Evolutionary conservation across 1,140 invertebrate genomes (phyloP), one percentile per base, ranked within the genome.

Genomic region (Calephelis nemesis): DNA sequence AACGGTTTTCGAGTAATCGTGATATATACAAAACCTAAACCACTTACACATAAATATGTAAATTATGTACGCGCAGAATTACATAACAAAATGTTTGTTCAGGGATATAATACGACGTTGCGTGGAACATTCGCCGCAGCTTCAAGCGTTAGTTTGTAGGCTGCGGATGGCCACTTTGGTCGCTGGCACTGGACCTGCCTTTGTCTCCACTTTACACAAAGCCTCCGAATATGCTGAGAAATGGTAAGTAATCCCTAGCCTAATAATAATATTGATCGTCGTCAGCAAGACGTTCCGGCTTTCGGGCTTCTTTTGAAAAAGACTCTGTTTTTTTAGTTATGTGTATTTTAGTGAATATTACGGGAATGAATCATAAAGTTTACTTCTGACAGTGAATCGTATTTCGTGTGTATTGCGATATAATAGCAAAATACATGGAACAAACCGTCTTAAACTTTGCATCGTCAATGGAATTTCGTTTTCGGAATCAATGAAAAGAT

Each of bases 131-230:
- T 95, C 96, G 52, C 93, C 95, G 0, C 88, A 98, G 30, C 84
- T 98, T 12, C 97, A 98, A 87, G 93, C 95, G 4, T 94, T 97
- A 80, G 83, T 98, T 42, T 95, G 96, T 78, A 93, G 95, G 63
- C 87, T 98, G 47, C 93, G 95, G 9, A 90, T 94, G 73, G 92
- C 94, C 58, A 93, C 95, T 4, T 92, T 95, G 76, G 79, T 86
- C 30, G 93, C 94, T n/a, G 93, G 94, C 65, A 78, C 93, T 47
- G 91, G 92, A 8, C 86, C 86, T 4, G 87, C 76, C 47, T 95
- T 95, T 74, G 91, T 95, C 5, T 93, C 93, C 3, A 88, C 86
- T 0, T 74, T 92, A 60, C 73, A 85, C 62, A 78, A 70, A 12
- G 91, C 90, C 6, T 79, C 87, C 0, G 72, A 74, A 58, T 84